Base-by-base conservation (phyloP, 2,113 vertebrate species). In the Ascaphus truei region DNA sequence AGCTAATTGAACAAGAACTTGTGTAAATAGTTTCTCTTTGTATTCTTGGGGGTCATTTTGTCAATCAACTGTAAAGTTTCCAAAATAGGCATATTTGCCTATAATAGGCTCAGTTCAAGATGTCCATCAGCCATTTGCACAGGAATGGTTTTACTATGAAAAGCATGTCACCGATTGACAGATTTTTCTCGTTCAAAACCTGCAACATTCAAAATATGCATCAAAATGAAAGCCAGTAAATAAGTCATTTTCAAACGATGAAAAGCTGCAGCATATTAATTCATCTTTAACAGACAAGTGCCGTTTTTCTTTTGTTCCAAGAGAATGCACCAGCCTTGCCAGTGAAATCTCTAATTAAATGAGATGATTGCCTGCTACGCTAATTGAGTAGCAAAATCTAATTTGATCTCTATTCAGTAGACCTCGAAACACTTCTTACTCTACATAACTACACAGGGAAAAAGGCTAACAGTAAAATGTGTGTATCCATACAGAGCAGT, bases 331-430 rank as follows among this genome's bases (percentile, higher is more conserved):
- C 20, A 39, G 43, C 20, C 31, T 9, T 59, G 55, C 56, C 30
- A 50, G 43, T 26, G 47, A 57, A 69, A 59, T 69, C 31, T 60
- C 66, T 69, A 69, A 69, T 69, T 50, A 69, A 59, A 69, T 59
- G 43, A 69, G 56, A 59, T 69, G 55, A 59, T 56, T 69, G 43
- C 56, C 29, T 18, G n/a, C 66, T 51, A 37, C 55, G 60, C 56
- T 69, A 69, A 69, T 69, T 69, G 60, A 69, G 66, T 69, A 50
- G 30, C 55, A 60, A 56, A 59, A 57, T 69, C 60, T 69, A 69
- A 60, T 69, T 59, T 69, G 66, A 69, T 69, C 41, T 69, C 63
- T 66, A 37, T 69, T 69, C 66, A 60, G 55, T 43, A 60, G 66
- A 69, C 66, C 66, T 69, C 27, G 66, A 69, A 69, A 56, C 66